Evolutionary conservation across 2,888 invertebrate species (phyloP).

Genomic region (Congeria kusceri): DNA sequence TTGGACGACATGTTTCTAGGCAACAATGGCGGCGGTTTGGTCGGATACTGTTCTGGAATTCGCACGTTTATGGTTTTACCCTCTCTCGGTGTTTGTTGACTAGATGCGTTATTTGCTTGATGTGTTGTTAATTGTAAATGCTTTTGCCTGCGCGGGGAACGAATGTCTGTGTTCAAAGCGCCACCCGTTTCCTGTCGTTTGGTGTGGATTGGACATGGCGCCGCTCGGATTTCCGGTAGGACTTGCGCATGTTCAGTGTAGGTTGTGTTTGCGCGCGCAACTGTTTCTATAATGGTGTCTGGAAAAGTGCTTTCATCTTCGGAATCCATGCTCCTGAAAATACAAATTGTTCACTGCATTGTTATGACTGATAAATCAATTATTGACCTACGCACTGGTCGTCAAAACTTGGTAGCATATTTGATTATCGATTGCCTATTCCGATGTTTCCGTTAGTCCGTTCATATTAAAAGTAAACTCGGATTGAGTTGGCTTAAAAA

Average conservation of each 20-base stretch:
- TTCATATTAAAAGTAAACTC: too few species aligned
- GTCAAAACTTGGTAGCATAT: too few species aligned
- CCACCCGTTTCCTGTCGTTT: conserved; percentile 52
- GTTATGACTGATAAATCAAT: too few species aligned
- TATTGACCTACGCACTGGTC: too few species aligned
- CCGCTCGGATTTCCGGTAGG: conserved; percentile 70
- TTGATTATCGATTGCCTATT: too few species aligned
- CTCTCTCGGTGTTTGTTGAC: conserved; percentile 8
- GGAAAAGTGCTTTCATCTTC: conserved; percentile 49
- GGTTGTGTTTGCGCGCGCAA: conserved; percentile 69
- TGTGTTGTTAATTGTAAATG: too few species aligned
- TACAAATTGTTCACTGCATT: background rate
- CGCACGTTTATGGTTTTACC: conserved; percentile 45
- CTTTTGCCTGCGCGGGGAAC: background rate
- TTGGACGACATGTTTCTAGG: conserved; percentile 69
- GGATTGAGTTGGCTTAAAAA: too few species aligned
- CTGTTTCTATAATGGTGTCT: conserved; percentile 68
- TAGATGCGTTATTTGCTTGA: conserved; percentile 35
- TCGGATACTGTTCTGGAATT: conserved; percentile 60
- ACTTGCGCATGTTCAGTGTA: conserved; percentile 53
- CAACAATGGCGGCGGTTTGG: conserved; percentile 41
- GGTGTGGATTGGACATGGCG: conserved; percentile 70
- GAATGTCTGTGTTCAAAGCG: background rate
- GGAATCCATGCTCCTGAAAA: conserved; percentile 68
- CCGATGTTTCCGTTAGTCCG: too few species aligned